Evolutionary conservation across 2,888 invertebrate genomes (phyloP).

Genomic region (Labia minor): DNA sequence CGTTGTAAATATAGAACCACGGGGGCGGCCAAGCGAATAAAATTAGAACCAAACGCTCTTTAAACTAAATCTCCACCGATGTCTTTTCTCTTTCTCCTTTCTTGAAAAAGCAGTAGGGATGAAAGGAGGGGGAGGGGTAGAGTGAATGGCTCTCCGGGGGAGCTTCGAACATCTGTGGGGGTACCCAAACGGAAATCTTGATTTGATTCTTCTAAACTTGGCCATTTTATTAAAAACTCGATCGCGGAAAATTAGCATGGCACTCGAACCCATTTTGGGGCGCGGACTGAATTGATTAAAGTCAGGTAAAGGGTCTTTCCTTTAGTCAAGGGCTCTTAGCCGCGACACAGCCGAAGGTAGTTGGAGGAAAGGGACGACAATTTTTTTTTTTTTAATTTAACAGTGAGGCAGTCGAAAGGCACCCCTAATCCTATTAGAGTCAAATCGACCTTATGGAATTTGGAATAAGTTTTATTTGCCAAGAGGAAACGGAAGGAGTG

Average conservation of each 20-base stretch:
- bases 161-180: neutral
- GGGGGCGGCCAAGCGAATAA: conserved; percentile 4
- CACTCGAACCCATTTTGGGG: conserved; percentile 7
- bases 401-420: conserved; percentile 7
- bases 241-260: conserved; percentile 13
- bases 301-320: neutral
- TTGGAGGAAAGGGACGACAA: neutral
- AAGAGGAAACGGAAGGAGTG: neutral
- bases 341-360: conserved; percentile 1
- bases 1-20: conserved; percentile 1
- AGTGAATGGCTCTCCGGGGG: neutral
- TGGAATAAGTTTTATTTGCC: neutral
- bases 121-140: neutral
- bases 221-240: conserved; percentile 13
- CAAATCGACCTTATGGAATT: conserved; percentile 7
- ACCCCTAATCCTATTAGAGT: conserved; percentile 7
- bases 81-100: neutral
- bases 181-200: conserved; percentile 13
- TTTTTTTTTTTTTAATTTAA: conserved; percentile 13
- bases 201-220: conserved; percentile 13
- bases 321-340: neutral
- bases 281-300: conserved; percentile 7
- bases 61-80: conserved; percentile 4
- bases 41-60: conserved; percentile 7
- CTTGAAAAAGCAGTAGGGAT: neutral